These are phyloP conservation scores for Masnerella sp. DNA, from an alignment of 2,888 invertebrate genomes.

Conservation along the genomic window DNA sequence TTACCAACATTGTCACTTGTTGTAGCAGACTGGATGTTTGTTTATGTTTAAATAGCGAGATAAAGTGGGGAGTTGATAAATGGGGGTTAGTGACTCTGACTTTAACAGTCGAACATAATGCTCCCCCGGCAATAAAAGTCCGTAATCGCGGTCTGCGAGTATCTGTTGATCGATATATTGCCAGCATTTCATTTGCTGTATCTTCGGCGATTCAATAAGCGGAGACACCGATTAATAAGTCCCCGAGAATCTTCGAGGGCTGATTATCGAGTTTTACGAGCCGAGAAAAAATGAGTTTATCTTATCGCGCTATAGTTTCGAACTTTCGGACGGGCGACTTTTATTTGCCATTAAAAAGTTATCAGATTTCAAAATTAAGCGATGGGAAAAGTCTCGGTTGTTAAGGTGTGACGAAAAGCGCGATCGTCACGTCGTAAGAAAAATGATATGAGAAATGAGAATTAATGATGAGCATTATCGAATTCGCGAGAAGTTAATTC, in stretches of 20 bases:
- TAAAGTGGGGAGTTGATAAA: slow-evolving; percentile 66
- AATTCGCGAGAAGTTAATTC: no score
- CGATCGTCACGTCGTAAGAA: slow-evolving; percentile 3
- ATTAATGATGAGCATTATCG: no score
- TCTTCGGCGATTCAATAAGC: slow-evolving; percentile 41
- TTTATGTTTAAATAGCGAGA: slow-evolving; percentile 45
- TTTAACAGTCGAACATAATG: slow-evolving; percentile 53
- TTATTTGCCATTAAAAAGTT: slow-evolving; percentile 53
- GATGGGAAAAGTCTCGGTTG: slow-evolving; percentile 13
- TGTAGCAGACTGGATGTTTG: slow-evolving; percentile 15
- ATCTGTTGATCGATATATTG: slow-evolving; percentile 63
- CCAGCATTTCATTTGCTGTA: slow-evolving; percentile 28
- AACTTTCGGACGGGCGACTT: slow-evolving; percentile 43
- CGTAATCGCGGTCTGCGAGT: slow-evolving; percentile 50
- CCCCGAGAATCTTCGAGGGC: slow-evolving; percentile 50
- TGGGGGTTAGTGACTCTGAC: slow-evolving; percentile 70
- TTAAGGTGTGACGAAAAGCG: not conserved
- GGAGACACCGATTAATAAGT: slow-evolving; percentile 44
- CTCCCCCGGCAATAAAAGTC: slow-evolving; percentile 53
- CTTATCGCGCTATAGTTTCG: slow-evolving; percentile 44
- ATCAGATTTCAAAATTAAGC: slow-evolving; percentile 29
- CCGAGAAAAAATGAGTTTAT: slow-evolving; percentile 46
- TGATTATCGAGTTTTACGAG: slow-evolving; percentile 54
- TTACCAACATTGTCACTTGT: slow-evolving; percentile 4
- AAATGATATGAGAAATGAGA: no score